These are phyloP conservation scores for Tenthredo livida DNA, from an alignment of 2,888 invertebrate genomes.

Conservation along the genomic window DNA sequence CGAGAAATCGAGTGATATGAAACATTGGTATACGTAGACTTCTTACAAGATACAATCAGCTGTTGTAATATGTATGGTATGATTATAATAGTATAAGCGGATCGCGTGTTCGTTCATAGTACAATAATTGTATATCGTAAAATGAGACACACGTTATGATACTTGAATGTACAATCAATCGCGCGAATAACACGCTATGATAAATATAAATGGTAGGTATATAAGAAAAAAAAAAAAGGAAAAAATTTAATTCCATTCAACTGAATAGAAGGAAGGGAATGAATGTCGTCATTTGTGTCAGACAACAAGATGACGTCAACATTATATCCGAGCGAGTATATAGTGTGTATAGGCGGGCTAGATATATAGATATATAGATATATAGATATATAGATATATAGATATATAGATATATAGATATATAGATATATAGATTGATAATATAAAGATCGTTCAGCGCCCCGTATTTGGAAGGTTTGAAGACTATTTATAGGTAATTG, in stretches of 20 bases:
- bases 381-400: no score
- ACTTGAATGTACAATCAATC: not conserved
- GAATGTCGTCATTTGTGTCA: conserved; percentile 24
- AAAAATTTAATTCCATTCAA: conserved; percentile 23
- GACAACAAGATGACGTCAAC: conserved; percentile 23
- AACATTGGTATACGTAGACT: not conserved
- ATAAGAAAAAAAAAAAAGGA: not conserved
- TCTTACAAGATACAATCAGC: not conserved
- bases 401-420: no score
- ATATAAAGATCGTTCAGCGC: not conserved
- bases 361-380: not conserved
- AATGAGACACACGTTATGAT: not conserved
- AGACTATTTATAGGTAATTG: conserved; percentile 18
- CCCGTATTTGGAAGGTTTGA: conserved; percentile 14
- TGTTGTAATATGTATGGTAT: not conserved
- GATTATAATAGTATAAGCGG: no score
- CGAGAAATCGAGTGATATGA: not conserved
- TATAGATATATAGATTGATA: not conserved
- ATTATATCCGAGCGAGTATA: not conserved
- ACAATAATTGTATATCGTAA: conserved; percentile 10
- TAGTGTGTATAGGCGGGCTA: not conserved
- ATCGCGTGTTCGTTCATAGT: conserved; percentile 2
- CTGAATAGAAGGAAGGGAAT: not conserved
- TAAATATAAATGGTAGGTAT: not conserved
- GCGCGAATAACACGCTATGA: conserved; percentile 10